Percentiles rank a stretch among this genome's conserved stretches.
Evolutionary conservation across 2,797 vertebrate genomes (phyloP).

Genomic region (Uromys caudimaculatus): DNA sequence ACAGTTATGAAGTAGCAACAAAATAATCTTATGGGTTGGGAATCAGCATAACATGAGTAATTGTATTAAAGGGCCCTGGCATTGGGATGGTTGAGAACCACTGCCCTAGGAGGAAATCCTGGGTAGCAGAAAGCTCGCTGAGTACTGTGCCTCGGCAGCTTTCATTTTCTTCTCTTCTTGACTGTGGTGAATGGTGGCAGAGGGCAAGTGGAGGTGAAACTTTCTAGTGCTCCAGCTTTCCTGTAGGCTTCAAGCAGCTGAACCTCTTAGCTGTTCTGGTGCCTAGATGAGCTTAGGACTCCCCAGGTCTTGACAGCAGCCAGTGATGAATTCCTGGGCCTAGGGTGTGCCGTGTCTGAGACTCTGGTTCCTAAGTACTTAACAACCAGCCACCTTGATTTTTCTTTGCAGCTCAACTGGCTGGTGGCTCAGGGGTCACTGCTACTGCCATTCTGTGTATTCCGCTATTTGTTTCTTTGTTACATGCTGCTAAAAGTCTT

Average conservation of each 20-base stretch:
- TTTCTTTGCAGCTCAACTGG: no score
- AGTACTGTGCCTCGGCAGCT: not conserved
- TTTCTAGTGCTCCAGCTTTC: not conserved
- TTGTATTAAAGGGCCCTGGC: not conserved
- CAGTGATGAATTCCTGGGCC: not conserved
- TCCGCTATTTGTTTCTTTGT: not conserved
- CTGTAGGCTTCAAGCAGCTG: no score
- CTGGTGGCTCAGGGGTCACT: not conserved
- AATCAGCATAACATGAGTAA: not conserved
- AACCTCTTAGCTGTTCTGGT: no score
- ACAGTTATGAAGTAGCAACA: not conserved
- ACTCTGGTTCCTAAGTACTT: not conserved
- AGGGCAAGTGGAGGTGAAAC: not conserved
- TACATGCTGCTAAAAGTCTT: not conserved
- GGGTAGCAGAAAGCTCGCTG: not conserved
- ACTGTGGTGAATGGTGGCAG: not conserved
- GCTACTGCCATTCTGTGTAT: not conserved
- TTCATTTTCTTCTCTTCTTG: not conserved
- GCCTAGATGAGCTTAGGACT: not conserved
- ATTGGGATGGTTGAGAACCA: not conserved
- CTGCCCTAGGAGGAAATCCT: not conserved
- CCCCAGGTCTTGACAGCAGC: not conserved
- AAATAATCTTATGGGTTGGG: not conserved
- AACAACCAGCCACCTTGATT: not conserved
- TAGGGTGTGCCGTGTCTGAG: not conserved